Base-by-base conservation (phyloP, 2,888 invertebrate species). In the Octodonta nipae region DNA sequence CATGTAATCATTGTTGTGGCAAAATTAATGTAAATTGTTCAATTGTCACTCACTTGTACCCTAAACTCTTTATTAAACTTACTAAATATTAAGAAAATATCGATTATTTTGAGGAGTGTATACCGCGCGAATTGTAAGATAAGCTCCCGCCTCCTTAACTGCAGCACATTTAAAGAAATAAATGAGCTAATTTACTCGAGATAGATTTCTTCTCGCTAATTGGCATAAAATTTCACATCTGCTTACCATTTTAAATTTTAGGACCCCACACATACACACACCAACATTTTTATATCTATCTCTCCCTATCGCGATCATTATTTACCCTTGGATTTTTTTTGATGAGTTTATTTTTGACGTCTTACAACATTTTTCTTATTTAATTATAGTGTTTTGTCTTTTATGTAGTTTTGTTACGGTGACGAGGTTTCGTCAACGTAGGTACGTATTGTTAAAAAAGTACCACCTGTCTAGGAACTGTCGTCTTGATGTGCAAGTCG, bases 191-290 rank as follows among this genome's bases (percentile, higher is more conserved):
- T 46, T 42, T 42, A 39, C 34, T 16, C 14, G 14, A 39, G 40
- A 45, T 43, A 32, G 40, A 44, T 45, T 41, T 26, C 26, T 26
- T 26, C 26, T 26, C 26, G 26, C 13, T 26, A 51, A 51, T 51
- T 51, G 45, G 47, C 46, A 45, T 41, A 42, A 46, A 49, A 50
- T 46, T 45, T 44, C 35, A 33, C 44, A 48, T 45, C 49, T 49
- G 49, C 46, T 45, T 37, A 43, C 42, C 38, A 43, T 43, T 40
- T 43, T 35, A n/a, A n/a, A n/a, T n/a, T 17, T 12, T 12, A 26
- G 36, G 44, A 46, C 43, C 42, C 41, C 43, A 42, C 43, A 39
- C 29, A 31, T 8, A 43, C 43, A 42, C 43, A 39, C 29, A 31
- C 10, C 26, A 26, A 26, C 8, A 26, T 26, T 26, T 26, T 26